These are phyloP conservation scores for Tipula lateralis DNA, from an alignment of 2,888 invertebrate genomes.

Conservation along the genomic window DNA sequence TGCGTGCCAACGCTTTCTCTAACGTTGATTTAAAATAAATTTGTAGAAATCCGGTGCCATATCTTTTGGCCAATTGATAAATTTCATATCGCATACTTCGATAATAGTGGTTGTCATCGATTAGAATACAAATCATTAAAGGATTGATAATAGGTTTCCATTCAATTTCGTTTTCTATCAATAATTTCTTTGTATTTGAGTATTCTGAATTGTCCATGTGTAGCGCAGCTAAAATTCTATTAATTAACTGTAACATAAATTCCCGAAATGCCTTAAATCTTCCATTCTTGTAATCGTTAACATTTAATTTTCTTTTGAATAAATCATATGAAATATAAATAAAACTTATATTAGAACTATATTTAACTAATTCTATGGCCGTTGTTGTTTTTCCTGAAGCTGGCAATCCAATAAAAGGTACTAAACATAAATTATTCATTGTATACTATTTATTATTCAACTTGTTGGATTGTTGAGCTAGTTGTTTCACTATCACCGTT, in stretches of 20 bases:
- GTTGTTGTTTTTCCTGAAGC: slow-evolving; percentile 44
- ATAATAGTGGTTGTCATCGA: slow-evolving; percentile 47
- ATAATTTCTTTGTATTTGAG: not conserved
- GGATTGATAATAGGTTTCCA: too few species aligned
- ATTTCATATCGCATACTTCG: slow-evolving; percentile 45
- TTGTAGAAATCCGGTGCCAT: slow-evolving; percentile 40
- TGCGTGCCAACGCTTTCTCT: slow-evolving; percentile 37
- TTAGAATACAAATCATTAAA: slow-evolving; percentile 41
- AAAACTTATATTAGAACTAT: slow-evolving; percentile 13
- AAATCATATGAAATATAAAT: not conserved
- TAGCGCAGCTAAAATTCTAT: not conserved
- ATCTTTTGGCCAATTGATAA: slow-evolving; percentile 39
- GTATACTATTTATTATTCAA: not conserved
- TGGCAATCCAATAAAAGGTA: slow-evolving; percentile 44
- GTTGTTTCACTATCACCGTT: slow-evolving; percentile 19
- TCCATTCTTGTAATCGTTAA: not conserved
- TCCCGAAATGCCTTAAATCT: not conserved
- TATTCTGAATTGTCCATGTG: not conserved
- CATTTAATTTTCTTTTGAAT: not conserved
- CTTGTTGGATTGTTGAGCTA: not conserved
- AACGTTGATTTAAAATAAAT: slow-evolving; percentile 38
- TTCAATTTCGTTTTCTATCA: not conserved
- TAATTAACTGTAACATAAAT: not conserved
- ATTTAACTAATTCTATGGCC: slow-evolving; percentile 37
- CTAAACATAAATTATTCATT: slow-evolving; percentile 42